A percentile compares a stretch with the other conserved stretches of the same genome.
phyloP scores from a whole-genome alignment of 2,797 vertebrate genomes.

The Poecilia wingei region DNA sequence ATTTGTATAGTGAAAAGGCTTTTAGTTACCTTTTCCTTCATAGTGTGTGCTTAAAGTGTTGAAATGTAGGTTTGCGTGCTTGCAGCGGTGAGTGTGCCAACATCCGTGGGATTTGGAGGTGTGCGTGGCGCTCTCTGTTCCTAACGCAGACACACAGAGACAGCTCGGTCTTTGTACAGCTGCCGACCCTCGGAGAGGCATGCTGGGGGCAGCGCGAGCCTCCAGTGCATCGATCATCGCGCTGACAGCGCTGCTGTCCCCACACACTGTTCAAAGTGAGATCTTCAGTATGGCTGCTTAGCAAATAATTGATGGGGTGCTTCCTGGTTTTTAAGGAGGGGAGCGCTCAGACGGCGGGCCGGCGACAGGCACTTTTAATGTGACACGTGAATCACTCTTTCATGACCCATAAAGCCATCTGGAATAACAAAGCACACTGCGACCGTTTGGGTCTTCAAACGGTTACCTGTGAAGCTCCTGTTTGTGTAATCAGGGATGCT shows the following conservation, averaged over 20 bases:
- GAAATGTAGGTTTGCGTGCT: slow-evolving; percentile 22
- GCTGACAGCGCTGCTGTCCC: slow-evolving; percentile 72
- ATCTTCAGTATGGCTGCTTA: slow-evolving; percentile 82
- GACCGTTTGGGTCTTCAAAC: slow-evolving; percentile 42
- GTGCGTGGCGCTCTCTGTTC: neutral
- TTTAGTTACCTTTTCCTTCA: neutral
- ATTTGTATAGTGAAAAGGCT: neutral
- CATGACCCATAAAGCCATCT: slow-evolving; percentile 74
- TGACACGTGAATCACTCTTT: slow-evolving; percentile 73
- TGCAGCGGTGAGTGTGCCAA: slow-evolving; percentile 29
- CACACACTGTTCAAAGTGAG: slow-evolving; percentile 79
- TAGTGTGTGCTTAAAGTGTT: neutral
- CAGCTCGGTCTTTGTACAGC: slow-evolving; percentile 51
- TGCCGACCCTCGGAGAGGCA: slow-evolving; percentile 68
- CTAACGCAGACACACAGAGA: slow-evolving; percentile 20
- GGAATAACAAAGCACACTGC: slow-evolving; percentile 65
- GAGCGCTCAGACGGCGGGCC: slow-evolving; percentile 55
- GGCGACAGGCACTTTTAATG: slow-evolving; percentile 63
- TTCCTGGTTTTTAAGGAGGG: slow-evolving; percentile 72
- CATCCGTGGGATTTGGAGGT: slow-evolving; percentile 11
- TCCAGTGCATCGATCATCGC: slow-evolving; percentile 77
- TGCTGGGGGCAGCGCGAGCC: slow-evolving; percentile 66
- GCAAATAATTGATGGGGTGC: slow-evolving; percentile 80
- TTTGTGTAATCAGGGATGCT: neutral
- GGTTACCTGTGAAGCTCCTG: slow-evolving; percentile 13